Base-by-base conservation (phyloP, 2,888 invertebrate genomes). In the Heterodera filipjevi region DNA sequence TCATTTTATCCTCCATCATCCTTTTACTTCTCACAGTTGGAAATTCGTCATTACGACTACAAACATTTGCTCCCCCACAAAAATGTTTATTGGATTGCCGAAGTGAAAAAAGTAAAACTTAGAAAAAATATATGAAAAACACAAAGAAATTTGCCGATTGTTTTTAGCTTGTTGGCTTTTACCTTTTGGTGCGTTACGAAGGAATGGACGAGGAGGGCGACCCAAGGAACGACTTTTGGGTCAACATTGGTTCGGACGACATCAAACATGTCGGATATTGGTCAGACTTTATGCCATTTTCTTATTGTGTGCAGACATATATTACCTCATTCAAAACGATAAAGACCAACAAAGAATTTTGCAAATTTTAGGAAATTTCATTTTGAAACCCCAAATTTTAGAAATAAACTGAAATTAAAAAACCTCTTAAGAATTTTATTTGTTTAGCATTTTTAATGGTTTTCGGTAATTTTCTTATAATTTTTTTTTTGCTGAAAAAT, bases 181-280 rank as follows among this genome's bases (percentile, higher is more conserved):
- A 91, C 85, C 92, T 92, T 5, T 87, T 91, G 76, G 87, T 92
- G 80, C 89, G 92, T 79, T 98, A 95, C 90, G 96, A 97, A 91
- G 98, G 97, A 10, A 96, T 95, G 89, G 95, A 82, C 22, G 32
- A 68, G 19, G 77, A 95, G 44, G 93, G 93, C 82, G 95, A 95
- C 89, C 92, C 93, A 78, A 93, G 93, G 39, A 94, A 94, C 90
- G 97, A 98, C 90, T 97, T 98, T 90, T 98, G 97, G 97, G 94
- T 96, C 8, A 96, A 96, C 87, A 91, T 98, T 74, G 95, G 96
- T 90, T 94, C 95, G 80, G 93, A 94, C 32, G 94, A 94, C 89
- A 94, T 98, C n/a, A 95, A 96, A 90, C 95, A 95, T 27, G 96
- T 98, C 6, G 97, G 97, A 10, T 98, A 97, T 96, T 96, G 96